Conservation (phyloP, 1,140 invertebrate genomes). For the Triops longicaudatus region DNA sequence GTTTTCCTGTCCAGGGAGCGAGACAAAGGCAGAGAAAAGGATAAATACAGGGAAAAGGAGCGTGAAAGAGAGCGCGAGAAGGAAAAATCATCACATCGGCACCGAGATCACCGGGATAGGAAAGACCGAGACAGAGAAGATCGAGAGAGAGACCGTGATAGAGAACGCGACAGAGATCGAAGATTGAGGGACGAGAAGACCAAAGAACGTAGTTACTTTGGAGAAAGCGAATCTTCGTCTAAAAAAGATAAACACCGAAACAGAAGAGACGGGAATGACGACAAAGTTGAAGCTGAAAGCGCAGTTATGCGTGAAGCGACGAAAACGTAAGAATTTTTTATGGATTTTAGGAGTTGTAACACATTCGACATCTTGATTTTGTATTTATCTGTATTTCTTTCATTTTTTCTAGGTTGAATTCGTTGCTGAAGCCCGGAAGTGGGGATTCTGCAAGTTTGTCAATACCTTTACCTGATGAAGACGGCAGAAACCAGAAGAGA, state of each 20-base stretch:
- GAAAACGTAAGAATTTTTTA: slow-evolving; percentile 13
- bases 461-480: slow-evolving; percentile 34
- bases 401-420: background rate
- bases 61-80: slow-evolving; percentile 29
- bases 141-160: slow-evolving; percentile 30
- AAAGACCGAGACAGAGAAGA: slow-evolving; percentile 30
- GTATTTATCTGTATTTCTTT: background rate
- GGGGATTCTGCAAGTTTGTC: background rate
- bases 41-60: slow-evolving; percentile 44
- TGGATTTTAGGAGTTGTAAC: too few relatives aligned
- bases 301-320: slow-evolving; percentile 26
- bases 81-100: slow-evolving; percentile 30
- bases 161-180: slow-evolving; percentile 25
- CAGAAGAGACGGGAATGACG: background rate
- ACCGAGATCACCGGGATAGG: slow-evolving; percentile 32
- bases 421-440: background rate
- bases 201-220: slow-evolving; percentile 26
- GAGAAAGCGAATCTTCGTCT: slow-evolving; percentile 9
- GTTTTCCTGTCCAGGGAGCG: background rate
- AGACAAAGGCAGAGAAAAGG: slow-evolving; percentile 39
- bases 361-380: too few relatives aligned
- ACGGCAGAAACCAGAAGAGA: slow-evolving; percentile 29
- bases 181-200: background rate
- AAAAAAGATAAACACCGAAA: slow-evolving; percentile 5
- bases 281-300: slow-evolving; percentile 23